Conservation (phyloP, 2,113 vertebrate species). For the Dromiciops gliroides region DNA sequence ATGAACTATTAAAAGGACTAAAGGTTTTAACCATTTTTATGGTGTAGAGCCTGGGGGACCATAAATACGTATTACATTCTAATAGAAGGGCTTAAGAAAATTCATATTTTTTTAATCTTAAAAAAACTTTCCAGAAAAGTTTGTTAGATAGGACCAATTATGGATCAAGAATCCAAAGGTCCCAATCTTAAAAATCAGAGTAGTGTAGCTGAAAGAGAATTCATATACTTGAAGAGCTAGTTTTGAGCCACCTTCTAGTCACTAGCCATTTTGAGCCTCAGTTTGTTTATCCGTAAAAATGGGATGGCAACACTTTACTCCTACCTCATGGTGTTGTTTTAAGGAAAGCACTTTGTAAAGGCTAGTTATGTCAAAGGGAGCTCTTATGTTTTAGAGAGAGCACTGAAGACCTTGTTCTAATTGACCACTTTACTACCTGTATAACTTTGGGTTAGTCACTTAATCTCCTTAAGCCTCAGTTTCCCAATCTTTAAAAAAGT, state of each 20-base stretch:
- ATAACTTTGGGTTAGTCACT: not conserved
- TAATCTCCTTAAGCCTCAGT: not conserved
- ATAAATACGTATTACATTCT: slow-evolving; percentile 84
- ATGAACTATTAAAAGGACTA: slow-evolving; percentile 87
- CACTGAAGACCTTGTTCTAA: not conserved
- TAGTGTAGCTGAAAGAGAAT: not conserved
- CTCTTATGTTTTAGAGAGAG: not conserved
- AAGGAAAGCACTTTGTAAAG: not conserved
- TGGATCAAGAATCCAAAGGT: slow-evolving; percentile 45
- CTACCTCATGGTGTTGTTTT: not conserved
- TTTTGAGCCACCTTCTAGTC: not conserved
- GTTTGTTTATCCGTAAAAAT: not conserved
- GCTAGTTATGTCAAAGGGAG: not conserved
- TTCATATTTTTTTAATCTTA: slow-evolving; percentile 80
- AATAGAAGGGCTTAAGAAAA: slow-evolving; percentile 82
- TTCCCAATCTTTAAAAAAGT: not conserved
- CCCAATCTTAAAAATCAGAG: slow-evolving; percentile 42
- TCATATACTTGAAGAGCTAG: not conserved
- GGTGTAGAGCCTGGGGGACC: slow-evolving; percentile 76
- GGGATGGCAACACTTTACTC: not conserved
- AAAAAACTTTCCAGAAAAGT: slow-evolving; percentile 72
- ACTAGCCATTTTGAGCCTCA: not conserved
- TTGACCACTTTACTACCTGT: not conserved
- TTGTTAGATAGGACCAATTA: slow-evolving; percentile 50
- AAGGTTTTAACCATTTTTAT: slow-evolving; percentile 86